Percentiles rank a stretch among this genome's conserved stretches.
Conservation (phyloP, 2,113 vertebrate species). For the Phyllostomus hastatus region DNA sequence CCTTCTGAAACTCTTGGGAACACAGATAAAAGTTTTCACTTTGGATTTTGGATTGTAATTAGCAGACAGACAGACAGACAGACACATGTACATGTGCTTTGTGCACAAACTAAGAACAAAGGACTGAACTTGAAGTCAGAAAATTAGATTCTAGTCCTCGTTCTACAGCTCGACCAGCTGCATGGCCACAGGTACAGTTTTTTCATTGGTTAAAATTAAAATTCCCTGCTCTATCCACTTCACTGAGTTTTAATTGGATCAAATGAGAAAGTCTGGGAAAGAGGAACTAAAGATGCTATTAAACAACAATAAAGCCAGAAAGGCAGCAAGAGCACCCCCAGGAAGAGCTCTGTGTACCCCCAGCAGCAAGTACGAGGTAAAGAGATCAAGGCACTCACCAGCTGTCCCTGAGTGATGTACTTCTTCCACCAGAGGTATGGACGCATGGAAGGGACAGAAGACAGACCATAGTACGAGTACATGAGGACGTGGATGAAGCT, state of each 20-base stretch:
- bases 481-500: conserved; percentile 98
- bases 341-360: background rate
- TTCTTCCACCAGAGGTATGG: conserved; percentile 99
- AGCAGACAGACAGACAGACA: background rate
- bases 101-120: background rate
- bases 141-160: background rate
- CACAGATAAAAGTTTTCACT: background rate
- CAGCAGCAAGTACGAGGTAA: background rate
- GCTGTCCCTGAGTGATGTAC: conserved; percentile 97
- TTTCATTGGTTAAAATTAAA: background rate
- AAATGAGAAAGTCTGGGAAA: background rate
- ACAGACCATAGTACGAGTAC: conserved; percentile 98
- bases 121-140: background rate
- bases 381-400: conserved; percentile 84
- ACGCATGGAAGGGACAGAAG: conserved; percentile 91
- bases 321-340: background rate
- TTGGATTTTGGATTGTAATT: background rate
- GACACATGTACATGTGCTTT: background rate
- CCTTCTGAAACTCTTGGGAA: background rate
- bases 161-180: background rate
- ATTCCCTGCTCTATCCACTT: background rate
- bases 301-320: background rate
- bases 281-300: background rate
- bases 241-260: background rate
- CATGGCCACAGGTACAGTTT: background rate